Percentiles rank a stretch among this genome's conserved stretches.
Conservation (phyloP, 1,140 invertebrate species). For the Zaprionus africanus region DNA sequence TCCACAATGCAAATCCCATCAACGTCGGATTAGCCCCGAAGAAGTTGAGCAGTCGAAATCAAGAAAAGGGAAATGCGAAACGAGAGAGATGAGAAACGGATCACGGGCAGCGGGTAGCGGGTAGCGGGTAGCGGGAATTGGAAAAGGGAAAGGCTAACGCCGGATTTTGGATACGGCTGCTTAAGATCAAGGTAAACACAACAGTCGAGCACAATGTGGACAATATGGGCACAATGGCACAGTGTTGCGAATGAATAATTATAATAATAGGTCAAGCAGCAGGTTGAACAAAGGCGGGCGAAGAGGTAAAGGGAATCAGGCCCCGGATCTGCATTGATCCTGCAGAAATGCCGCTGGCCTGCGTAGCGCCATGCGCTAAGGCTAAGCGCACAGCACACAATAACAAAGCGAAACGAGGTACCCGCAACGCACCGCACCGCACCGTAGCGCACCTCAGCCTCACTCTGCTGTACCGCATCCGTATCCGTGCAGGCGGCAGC, state of each 20-base stretch:
- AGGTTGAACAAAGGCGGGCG: constrained; percentile 59
- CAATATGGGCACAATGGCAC: constrained; percentile 66
- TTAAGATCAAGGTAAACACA: constrained; percentile 54
- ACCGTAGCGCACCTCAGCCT: neutral
- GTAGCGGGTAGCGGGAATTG: neutral
- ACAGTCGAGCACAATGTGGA: constrained; percentile 46
- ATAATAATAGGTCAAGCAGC: constrained; percentile 77
- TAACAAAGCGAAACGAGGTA: constrained; percentile 32
- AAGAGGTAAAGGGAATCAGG: constrained; percentile 23
- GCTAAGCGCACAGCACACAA: constrained; percentile 52
- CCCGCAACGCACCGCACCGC: constrained; percentile 4
- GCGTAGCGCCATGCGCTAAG: constrained; percentile 73
- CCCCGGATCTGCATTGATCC: constrained; percentile 64
- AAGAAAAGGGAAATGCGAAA: constrained; percentile 8
- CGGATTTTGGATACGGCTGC: constrained; percentile 54
- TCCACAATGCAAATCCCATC: constrained; percentile 49
- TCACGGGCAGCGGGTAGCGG: constrained; percentile 1
- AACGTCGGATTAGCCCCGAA: constrained; percentile 49
- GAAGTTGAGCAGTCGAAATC: constrained; percentile 41
- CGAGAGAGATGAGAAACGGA: neutral
- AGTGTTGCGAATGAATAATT: constrained; percentile 80
- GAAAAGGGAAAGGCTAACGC: constrained; percentile 44
- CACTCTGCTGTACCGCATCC: constrained; percentile 1
- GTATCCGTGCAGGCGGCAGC: constrained; percentile 11
- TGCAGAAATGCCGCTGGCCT: constrained; percentile 20